Conservation (phyloP, 2,888 invertebrate genomes). For the Philereme vetulata region DNA sequence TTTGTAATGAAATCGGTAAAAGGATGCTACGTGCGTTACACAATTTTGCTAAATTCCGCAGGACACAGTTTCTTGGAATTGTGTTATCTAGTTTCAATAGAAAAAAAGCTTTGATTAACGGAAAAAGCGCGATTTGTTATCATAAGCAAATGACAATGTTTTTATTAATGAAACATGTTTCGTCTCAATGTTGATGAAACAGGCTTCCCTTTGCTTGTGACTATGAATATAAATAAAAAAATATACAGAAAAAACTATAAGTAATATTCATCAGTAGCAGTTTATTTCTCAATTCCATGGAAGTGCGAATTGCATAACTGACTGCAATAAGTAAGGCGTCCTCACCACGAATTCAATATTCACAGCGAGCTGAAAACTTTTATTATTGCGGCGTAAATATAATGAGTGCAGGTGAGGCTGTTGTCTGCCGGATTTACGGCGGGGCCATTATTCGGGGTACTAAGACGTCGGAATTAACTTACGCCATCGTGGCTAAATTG, state of each 20-base stretch:
- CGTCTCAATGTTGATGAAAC: too few relatives aligned
- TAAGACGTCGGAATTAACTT: conserved; percentile 63
- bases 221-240: too few relatives aligned
- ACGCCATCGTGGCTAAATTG: conserved; percentile 20
- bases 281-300: conserved; percentile 10
- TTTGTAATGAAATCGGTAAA: conserved; percentile 12
- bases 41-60: conserved; percentile 1
- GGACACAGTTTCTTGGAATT: background rate
- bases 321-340: conserved; percentile 80
- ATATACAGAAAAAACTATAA: too few relatives aligned
- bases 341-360: conserved; percentile 80
- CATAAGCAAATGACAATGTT: too few relatives aligned
- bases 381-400: conserved; percentile 83
- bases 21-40: conserved; percentile 4
- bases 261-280: too few relatives aligned
- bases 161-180: too few relatives aligned
- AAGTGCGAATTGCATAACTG: conserved; percentile 66
- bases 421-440: conserved; percentile 75
- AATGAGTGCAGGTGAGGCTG: conserved; percentile 81
- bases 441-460: conserved; percentile 59
- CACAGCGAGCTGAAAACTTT: conserved; percentile 80
- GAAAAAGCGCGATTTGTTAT: too few relatives aligned
- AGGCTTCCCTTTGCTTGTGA: too few relatives aligned
- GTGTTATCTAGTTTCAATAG: too few relatives aligned
- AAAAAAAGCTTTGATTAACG: too few relatives aligned